phyloP scores from a whole-genome alignment of 2,113 vertebrate species.

The Scolopax mira region DNA sequence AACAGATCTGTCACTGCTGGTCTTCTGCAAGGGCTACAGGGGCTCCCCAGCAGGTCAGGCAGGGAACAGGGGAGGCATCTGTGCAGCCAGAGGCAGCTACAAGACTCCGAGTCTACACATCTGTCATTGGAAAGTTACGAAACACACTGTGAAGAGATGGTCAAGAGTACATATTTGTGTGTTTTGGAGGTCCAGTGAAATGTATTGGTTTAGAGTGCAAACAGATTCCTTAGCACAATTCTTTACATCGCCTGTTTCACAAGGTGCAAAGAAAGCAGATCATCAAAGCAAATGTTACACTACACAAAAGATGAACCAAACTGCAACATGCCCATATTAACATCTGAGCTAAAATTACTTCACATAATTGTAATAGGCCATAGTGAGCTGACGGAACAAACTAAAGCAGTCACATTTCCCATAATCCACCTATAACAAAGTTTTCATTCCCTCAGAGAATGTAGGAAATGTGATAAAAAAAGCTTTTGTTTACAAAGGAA shows the following conservation, averaged over 20 bases:
- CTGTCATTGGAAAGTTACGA: background rate
- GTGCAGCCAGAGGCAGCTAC: background rate
- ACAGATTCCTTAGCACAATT: background rate
- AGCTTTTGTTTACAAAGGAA: background rate
- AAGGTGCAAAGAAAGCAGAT: background rate
- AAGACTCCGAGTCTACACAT: background rate
- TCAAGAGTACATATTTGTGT: background rate
- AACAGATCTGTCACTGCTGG: background rate
- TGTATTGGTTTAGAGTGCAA: background rate
- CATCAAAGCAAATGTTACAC: background rate
- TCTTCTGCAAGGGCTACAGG: rapidly evolving
- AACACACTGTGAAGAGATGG: rapidly evolving
- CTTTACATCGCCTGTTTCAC: background rate
- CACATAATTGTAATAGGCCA: background rate
- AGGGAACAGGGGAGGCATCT: background rate
- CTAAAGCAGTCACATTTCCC: background rate
- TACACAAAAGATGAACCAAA: background rate
- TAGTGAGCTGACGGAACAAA: background rate
- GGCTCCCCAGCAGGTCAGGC: rapidly evolving
- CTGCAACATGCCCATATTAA: background rate
- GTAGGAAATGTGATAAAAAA: background rate
- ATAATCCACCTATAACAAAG: background rate
- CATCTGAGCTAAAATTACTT: background rate
- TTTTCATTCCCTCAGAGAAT: background rate
- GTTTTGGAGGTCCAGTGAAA: background rate